Base-by-base conservation (phyloP, 2,113 vertebrate genomes). In the Anas platyrhynchos region DNA sequence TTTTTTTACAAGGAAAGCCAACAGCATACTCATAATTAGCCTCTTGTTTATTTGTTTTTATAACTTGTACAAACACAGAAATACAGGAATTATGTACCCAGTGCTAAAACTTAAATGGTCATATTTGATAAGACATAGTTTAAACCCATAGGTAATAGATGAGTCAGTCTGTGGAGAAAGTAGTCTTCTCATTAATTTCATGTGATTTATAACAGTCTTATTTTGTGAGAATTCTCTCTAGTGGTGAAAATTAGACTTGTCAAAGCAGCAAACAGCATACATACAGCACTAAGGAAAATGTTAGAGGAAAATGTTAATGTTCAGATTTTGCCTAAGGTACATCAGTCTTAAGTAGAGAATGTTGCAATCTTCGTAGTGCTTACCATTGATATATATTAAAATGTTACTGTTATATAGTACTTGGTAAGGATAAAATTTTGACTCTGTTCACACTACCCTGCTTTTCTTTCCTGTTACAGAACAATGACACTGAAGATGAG, bases 401-500 rank as follows among this genome's bases (percentile, higher is more conserved):
- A 43, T 5, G 8, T 26, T 66, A 7, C 16, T 74, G 21, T 74
- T 68, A 63, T 67, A 36, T 79, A 66, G 82, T 68, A 80, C 26
- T 82, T 59, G 7, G 6, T 58, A 38, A 54, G 23, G 43, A 48
- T 55, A 87, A 91, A 92, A 85, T 48, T 31, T 32, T 67, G 1
- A 36, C 15, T 69, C 55, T 74, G 4, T 63, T 87, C 77, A 81
- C 18, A 3, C 29, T 92, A 5, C 75, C 23, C 16, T 59, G 13
- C 92, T n/a, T 77, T 84, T 74, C 23, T 74, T 84, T 18, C 2
- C 16, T 94, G 58, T 97, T 97, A 29, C 93, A 99, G 99, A 99
- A 99, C 94, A 99, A 99, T 5, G 99, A 99, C 77, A 99, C 98
- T 46, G 99, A 99, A 98, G 99, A 99, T 88, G 99, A 99, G 94